Evolutionary conservation across 2,797 vertebrate genomes (phyloP).

Genomic region (Eremophila alpestris): DNA sequence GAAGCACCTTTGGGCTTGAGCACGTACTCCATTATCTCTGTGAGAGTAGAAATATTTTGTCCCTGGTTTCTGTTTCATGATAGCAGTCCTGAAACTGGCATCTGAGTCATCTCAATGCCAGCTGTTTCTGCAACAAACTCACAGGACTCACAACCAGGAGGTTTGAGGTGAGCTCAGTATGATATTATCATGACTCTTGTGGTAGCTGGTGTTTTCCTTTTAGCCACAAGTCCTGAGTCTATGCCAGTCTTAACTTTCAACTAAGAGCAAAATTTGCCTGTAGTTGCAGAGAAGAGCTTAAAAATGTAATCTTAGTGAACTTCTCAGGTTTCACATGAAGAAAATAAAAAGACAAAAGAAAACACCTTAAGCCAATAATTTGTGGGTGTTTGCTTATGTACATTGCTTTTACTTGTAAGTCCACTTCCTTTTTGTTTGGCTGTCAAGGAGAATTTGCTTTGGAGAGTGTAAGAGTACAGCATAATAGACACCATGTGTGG

Average conservation of each 20-base stretch:
- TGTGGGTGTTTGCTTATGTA: neutral
- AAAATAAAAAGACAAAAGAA: neutral
- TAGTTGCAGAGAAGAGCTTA: neutral
- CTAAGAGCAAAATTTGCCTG: neutral
- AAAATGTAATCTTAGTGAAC: neutral
- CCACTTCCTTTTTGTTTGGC: neutral
- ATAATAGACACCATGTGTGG: fast-evolving
- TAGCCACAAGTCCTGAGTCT: neutral
- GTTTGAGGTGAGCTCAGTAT: neutral
- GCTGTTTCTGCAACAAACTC: fast-evolving
- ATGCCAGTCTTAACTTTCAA: neutral
- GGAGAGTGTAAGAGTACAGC: neutral
- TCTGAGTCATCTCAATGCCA: neutral
- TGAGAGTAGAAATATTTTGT: neutral
- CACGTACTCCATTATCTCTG: fast-evolving
- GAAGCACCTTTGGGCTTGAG: neutral
- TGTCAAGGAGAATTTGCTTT: neutral
- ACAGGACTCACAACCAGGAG: neutral
- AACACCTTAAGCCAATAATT: neutral
- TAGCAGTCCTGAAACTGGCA: neutral
- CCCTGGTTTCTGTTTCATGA: neutral
- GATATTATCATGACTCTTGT: neutral
- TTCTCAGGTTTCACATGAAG: neutral
- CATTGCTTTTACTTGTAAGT: neutral
- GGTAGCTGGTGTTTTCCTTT: neutral